These are phyloP conservation scores for Dipodomys spectabilis DNA, from an alignment of 2,113 vertebrate species.

Conservation along the genomic window DNA sequence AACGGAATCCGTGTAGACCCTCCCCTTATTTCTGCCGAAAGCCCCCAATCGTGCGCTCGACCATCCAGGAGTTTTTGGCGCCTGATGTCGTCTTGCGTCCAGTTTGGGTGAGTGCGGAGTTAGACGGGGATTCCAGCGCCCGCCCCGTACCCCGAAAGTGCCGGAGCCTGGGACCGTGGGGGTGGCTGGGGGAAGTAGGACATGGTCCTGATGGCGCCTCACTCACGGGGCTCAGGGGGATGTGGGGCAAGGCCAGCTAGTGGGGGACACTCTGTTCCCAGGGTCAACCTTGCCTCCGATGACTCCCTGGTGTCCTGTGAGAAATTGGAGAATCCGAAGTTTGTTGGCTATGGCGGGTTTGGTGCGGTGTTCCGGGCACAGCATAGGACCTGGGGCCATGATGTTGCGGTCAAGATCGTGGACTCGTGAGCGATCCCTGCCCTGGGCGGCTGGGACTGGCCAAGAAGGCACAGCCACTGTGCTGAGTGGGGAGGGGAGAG, in stretches of 20 bases:
- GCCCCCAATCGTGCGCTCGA: neutral
- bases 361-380: slow-evolving; percentile 44
- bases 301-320: neutral
- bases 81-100: neutral
- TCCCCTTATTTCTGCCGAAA: neutral
- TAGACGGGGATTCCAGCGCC: neutral
- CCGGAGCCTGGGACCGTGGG: too few species aligned
- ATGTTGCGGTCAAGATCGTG: slow-evolving; percentile 68
- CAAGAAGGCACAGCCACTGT: slow-evolving; percentile 78
- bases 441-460: neutral
- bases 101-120: slow-evolving; percentile 58
- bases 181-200: too few species aligned
- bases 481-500: neutral
- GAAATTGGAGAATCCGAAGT: neutral
- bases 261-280: neutral
- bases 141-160: too few species aligned
- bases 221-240: too few species aligned
- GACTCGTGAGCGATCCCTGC: slow-evolving; percentile 51
- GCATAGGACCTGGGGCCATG: neutral
- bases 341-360: slow-evolving; percentile 25
- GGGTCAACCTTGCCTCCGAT: fast-evolving
- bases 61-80: too few species aligned
- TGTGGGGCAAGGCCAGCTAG: neutral
- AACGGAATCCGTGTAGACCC: neutral
- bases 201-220: too few species aligned